phyloP scores from a whole-genome alignment of 2,888 invertebrate genomes.

The Catocala nupta region DNA sequence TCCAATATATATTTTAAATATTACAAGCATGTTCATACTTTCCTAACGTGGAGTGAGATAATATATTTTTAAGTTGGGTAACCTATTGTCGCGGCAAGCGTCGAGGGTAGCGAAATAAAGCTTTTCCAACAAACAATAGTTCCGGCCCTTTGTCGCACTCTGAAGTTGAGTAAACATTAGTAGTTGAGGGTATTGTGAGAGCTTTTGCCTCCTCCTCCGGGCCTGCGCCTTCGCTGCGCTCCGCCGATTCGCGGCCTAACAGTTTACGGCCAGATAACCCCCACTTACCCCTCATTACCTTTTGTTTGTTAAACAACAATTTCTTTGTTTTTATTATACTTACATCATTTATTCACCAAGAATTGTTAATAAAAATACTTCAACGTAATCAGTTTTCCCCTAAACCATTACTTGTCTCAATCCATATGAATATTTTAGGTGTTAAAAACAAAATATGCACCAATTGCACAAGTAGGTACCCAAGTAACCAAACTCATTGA shows the following conservation, averaged over 20 bases:
- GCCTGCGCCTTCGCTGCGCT: constrained; percentile 46
- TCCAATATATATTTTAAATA: not conserved
- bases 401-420: no score
- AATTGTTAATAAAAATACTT: constrained; percentile 9
- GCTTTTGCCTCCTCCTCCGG: constrained; percentile 52
- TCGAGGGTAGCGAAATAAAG: constrained; percentile 86
- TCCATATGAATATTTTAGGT: no score
- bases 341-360: constrained; percentile 12
- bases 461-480: not conserved
- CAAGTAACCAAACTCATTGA: constrained; percentile 6
- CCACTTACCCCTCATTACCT: constrained; percentile 77
- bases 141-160: constrained; percentile 86
- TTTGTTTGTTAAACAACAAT: constrained; percentile 71
- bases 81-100: constrained; percentile 84
- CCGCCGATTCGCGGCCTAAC: constrained; percentile 65
- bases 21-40: constrained; percentile 51
- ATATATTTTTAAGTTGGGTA: constrained; percentile 87
- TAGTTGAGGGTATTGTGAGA: constrained; percentile 80
- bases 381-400: no score
- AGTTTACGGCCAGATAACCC: constrained; percentile 80
- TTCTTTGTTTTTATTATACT: constrained; percentile 66
- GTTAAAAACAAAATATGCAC: not conserved
- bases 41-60: constrained; percentile 72
- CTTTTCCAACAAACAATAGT: constrained; percentile 87
- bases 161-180: constrained; percentile 85